Percentiles rank a stretch among this genome's conserved stretches.
Conservation (phyloP, 2,888 invertebrate genomes). For the Allolobophora icterica region DNA sequence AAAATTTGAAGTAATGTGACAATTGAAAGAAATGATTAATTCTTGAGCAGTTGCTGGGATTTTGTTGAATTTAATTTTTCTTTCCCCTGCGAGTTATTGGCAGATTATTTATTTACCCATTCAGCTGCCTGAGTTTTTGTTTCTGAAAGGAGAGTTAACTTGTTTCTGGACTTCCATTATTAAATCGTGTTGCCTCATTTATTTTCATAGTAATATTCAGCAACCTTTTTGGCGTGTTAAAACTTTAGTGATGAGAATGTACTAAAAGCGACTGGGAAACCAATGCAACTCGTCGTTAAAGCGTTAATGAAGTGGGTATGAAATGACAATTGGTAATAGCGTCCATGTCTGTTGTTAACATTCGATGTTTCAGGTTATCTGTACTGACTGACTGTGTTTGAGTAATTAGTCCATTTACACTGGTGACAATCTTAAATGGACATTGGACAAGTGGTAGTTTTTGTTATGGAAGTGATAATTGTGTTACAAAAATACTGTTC, state of each 20-base stretch:
- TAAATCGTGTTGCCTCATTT: background rate
- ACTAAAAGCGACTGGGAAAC: too few species aligned
- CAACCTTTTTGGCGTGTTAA: background rate
- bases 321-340: background rate
- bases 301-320: background rate
- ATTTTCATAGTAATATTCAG: conserved; percentile 4
- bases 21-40: background rate
- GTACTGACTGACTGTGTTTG: background rate
- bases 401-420: background rate
- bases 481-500: too few species aligned
- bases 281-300: too few species aligned
- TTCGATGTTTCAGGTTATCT: background rate
- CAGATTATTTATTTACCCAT: background rate
- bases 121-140: background rate
- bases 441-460: too few species aligned
- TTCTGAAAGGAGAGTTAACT: background rate
- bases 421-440: background rate
- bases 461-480: background rate
- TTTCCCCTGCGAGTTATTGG: background rate
- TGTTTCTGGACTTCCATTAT: background rate
- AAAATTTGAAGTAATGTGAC: background rate
- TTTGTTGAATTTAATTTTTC: background rate
- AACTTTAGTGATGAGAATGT: too few species aligned
- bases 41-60: background rate
- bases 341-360: background rate